Base-by-base conservation (phyloP, 2,797 vertebrate species). In the Falco columbarius region DNA sequence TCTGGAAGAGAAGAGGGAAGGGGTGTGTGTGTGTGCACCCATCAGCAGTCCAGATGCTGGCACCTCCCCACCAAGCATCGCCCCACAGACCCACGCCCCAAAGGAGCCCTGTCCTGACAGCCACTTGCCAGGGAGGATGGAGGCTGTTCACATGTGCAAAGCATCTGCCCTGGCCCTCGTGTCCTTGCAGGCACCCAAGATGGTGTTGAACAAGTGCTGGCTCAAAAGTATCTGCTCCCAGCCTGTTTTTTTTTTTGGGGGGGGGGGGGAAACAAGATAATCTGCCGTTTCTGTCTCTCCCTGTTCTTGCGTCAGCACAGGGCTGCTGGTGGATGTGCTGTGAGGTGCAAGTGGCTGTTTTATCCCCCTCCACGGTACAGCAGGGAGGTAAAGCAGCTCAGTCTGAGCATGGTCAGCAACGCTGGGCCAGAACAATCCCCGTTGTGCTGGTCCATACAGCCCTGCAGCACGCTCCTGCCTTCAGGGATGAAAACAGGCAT, bases 1-100 rank as follows among this genome's bases (percentile, higher is more conserved):
- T 99, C 99, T 99, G 98, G 46, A 97, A 96, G 80, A 83, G 36
- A 95, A 86, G 63, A 44, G 81, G 32, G 42, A 36, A 12, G 68
- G 26, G 71, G 71, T 7, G 42, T 7, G 42, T 16, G 42, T 14
- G 42, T 7, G 42, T 7, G 42, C 42, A 70, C 54, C 59, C 29
- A 49, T 90, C 14, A 34, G 54, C 1, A 5, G 14, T 14, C 59
- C 30, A 10, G 4, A 17, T 1, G 9, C 19, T 2, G 0, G n/a
- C 24, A 14, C 14, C 49, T n/a, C 9, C 22, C 7, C 6, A 9
- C 49, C 32, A 5, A n/a, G 17, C 63, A 23, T 15, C 1, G 6
- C 26, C 30, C 24, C 26, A 3, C 1, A 5, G 74, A 21, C 46
- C 65, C 12, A 3, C 29, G 18, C 21, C 49, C 81, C 6, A 7